phyloP scores from a whole-genome alignment of 1,140 invertebrate genomes.

The Euura lappo region DNA sequence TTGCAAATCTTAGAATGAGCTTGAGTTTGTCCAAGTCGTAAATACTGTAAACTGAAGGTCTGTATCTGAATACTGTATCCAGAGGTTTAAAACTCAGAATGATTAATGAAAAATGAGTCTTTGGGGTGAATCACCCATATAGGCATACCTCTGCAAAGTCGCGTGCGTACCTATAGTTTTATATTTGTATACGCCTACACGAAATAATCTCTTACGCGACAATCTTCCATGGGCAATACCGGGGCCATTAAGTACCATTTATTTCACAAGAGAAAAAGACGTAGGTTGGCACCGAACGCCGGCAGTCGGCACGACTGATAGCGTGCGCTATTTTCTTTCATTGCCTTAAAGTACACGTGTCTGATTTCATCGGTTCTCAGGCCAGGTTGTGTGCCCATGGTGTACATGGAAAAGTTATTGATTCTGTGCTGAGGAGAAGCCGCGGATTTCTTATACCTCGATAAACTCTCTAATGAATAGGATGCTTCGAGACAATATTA shows the following conservation, averaged over 20 bases:
- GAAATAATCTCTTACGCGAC: background rate
- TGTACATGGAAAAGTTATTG: background rate
- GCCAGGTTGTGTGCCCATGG: background rate
- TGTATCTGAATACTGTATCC: too few relatives aligned
- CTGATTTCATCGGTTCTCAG: background rate
- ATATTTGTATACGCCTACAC: background rate
- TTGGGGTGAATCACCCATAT: too few relatives aligned
- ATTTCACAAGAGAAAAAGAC: conserved; percentile 1
- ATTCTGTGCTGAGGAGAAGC: background rate
- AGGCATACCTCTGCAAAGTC: too few relatives aligned
- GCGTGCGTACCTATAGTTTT: background rate
- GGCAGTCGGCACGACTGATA: conserved; percentile 1
- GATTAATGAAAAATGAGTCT: too few relatives aligned
- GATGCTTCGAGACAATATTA: background rate
- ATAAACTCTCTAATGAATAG: background rate
- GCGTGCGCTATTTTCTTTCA: conserved; percentile 5
- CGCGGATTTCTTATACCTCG: background rate
- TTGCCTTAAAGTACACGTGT: background rate
- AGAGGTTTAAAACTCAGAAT: too few relatives aligned
- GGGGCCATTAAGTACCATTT: background rate
- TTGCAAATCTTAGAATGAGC: too few relatives aligned
- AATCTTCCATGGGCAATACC: background rate
- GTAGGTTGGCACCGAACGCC: background rate
- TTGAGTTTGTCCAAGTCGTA: too few relatives aligned
- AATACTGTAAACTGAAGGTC: too few relatives aligned